phyloP scores from a whole-genome alignment of 2,888 invertebrate genomes.

The Melikaiella ostensackeni region DNA sequence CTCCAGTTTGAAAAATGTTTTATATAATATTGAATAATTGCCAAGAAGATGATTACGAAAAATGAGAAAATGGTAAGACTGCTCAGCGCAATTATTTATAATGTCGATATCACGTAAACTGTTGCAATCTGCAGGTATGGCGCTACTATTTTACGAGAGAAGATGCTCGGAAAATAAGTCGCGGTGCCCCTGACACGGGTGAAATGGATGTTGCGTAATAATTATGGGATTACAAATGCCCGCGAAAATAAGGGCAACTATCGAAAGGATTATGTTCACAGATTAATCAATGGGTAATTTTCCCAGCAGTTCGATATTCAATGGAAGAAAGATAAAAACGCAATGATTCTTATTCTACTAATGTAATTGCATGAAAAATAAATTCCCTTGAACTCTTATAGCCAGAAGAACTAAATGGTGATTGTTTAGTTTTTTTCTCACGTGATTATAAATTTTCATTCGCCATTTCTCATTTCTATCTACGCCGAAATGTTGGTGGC shows the following conservation, averaged over 20 bases:
- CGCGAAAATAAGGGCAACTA: conserved; percentile 12
- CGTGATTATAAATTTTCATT: background rate
- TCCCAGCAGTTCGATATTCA: background rate
- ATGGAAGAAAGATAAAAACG: background rate
- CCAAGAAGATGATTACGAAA: conserved; percentile 24
- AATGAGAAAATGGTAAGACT: conserved; percentile 25
- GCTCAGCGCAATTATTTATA: conserved; percentile 34
- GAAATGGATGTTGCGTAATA: conserved; percentile 24
- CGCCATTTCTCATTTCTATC: background rate
- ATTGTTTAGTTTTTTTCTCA: background rate
- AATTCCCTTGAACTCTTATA: background rate
- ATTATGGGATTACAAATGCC: conserved; percentile 15
- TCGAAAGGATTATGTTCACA: conserved; percentile 15
- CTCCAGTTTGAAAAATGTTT: background rate
- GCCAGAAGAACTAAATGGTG: background rate
- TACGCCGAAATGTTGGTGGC: background rate
- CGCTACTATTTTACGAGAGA: background rate
- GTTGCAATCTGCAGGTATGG: conserved; percentile 35
- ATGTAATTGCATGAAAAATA: background rate
- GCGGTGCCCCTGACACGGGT: conserved; percentile 8
- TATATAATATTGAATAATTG: conserved; percentile 26
- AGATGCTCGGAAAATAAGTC: conserved; percentile 14
- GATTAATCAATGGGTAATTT: background rate
- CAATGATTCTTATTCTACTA: background rate
- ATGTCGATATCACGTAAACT: conserved; percentile 34